A percentile compares a stretch with the other conserved stretches of the same genome.
Evolutionary conservation across 2,888 invertebrate genomes (phyloP).

Genomic region (Syrista parreyssii): DNA sequence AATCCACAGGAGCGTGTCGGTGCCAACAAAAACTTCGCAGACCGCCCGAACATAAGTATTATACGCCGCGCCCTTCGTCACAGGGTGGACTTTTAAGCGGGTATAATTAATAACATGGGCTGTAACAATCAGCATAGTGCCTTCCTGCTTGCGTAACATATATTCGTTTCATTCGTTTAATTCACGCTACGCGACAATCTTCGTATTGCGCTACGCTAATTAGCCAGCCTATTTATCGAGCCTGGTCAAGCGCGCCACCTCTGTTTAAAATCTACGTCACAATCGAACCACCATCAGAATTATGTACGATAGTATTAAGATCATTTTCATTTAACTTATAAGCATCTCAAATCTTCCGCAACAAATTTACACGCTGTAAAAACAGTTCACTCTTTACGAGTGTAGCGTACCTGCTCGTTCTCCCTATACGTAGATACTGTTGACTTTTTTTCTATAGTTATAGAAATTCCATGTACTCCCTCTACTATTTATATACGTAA

Average conservation of each 20-base stretch:
- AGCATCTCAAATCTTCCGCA: not conserved
- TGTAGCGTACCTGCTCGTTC: not conserved
- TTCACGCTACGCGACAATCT: constrained; percentile 7
- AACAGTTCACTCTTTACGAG: not conserved
- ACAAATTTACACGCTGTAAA: not conserved
- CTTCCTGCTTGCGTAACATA: constrained; percentile 16
- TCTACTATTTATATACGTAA: not conserved
- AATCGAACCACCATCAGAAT: not conserved
- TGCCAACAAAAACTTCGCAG: not conserved
- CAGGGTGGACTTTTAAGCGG: constrained; percentile 11
- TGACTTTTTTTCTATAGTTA: not conserved
- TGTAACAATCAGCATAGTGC: constrained; percentile 20
- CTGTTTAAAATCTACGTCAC: not conserved
- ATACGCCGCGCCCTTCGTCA: not conserved
- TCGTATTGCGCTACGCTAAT: not conserved
- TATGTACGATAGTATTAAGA: not conserved
- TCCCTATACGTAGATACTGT: not conserved
- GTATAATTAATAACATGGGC: constrained; percentile 17
- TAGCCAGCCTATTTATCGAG: not conserved
- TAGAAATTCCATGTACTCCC: not conserved
- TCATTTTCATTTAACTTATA: not conserved
- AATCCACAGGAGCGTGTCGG: not conserved
- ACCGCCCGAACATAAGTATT: not conserved
- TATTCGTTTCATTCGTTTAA: constrained; percentile 12
- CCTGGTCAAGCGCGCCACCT: not conserved